phyloP scores from a whole-genome alignment of 1,140 invertebrate genomes.

The Formica exsecta region DNA sequence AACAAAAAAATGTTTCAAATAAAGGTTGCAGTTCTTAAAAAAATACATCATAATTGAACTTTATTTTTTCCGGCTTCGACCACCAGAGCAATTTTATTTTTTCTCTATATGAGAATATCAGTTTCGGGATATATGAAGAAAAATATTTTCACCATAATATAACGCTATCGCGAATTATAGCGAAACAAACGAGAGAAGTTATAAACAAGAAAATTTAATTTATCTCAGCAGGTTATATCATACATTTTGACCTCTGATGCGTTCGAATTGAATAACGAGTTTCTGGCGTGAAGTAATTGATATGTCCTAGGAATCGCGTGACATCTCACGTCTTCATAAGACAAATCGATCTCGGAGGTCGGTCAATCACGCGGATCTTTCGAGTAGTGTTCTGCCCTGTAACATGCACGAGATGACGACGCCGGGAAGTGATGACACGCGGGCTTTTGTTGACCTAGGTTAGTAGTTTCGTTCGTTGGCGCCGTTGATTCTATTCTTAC shows the following conservation, averaged over 20 bases:
- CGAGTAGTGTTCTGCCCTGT: neutral
- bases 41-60: neutral
- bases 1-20: too few species aligned
- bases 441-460: constrained; percentile 81
- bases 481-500: constrained; percentile 79
- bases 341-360: constrained; percentile 64
- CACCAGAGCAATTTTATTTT: neutral
- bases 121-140: neutral
- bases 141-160: neutral
- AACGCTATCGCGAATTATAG: neutral
- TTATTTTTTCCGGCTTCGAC: neutral
- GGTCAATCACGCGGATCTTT: constrained; percentile 26
- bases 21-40: too few species aligned
- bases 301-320: constrained; percentile 16
- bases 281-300: constrained; percentile 65
- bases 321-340: constrained; percentile 34
- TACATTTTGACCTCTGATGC: neutral
- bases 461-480: constrained; percentile 76
- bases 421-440: constrained; percentile 4
- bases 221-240: constrained; percentile 1
- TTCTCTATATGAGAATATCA: neutral
- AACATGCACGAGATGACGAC: constrained; percentile 16
- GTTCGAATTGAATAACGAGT: constrained; percentile 67
- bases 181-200: neutral
- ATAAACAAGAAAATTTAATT: constrained; percentile 43